These are phyloP conservation scores for Platyscapa corneri DNA, from an alignment of 1,140 invertebrate species.

Conservation along the genomic window DNA sequence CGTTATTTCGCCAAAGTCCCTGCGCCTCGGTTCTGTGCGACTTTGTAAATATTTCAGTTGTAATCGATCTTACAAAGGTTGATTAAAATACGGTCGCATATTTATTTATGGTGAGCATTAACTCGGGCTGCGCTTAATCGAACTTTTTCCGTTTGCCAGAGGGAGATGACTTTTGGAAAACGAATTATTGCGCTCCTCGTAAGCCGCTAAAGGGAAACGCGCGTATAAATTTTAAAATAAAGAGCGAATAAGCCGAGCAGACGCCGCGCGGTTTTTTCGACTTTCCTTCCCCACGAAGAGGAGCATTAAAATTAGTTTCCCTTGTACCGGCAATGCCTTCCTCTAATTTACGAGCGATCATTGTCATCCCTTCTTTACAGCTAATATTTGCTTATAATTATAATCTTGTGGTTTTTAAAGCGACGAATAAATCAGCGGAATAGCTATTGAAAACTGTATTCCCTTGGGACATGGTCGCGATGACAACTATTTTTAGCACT, in stretches of 20 bases:
- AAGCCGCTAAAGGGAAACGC: background rate
- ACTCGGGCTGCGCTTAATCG: background rate
- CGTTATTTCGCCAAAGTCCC: background rate
- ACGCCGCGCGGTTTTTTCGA: background rate
- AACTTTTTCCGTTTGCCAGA: background rate
- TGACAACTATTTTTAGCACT: background rate
- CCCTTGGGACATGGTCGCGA: background rate
- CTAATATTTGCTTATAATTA: background rate
- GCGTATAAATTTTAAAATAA: background rate
- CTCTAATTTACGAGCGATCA: background rate
- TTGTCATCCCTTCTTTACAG: background rate
- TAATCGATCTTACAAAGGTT: background rate
- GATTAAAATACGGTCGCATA: background rate
- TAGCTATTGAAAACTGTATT: background rate
- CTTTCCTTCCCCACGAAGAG: background rate
- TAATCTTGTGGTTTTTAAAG: background rate
- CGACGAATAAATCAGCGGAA: background rate
- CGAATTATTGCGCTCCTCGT: background rate
- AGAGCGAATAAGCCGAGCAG: background rate
- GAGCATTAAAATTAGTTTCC: background rate
- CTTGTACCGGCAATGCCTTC: background rate
- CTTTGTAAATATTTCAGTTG: background rate
- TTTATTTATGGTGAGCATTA: background rate
- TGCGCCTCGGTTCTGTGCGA: background rate
- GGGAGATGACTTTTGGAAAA: background rate